Percentiles rank a stretch among this genome's conserved stretches.
Conservation (phyloP, 2,888 invertebrate genomes). For the Ophioninae sp. region DNA sequence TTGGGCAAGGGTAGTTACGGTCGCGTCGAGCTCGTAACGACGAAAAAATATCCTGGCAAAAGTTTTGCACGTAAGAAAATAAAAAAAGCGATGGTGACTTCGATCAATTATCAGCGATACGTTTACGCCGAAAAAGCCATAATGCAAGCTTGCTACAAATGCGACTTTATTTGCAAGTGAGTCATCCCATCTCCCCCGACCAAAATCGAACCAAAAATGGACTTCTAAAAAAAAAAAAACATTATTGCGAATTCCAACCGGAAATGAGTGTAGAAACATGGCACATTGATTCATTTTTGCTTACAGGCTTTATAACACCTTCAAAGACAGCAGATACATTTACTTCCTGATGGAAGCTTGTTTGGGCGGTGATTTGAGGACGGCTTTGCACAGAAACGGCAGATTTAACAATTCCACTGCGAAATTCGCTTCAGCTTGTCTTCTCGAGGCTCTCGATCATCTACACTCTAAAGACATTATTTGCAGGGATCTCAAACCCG, state of each 20-base stretch:
- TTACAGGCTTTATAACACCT: constrained; percentile 91
- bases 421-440: constrained; percentile 93
- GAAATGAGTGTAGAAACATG: neutral
- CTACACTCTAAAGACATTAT: constrained; percentile 92
- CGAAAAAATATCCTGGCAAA: constrained; percentile 71
- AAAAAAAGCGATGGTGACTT: constrained; percentile 84
- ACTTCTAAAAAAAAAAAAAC: constrained; percentile 14
- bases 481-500: constrained; percentile 95
- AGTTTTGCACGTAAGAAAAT: constrained; percentile 86
- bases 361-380: constrained; percentile 96
- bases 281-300: constrained; percentile 48
- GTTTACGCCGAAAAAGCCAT: constrained; percentile 86
- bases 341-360: constrained; percentile 97
- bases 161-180: constrained; percentile 88
- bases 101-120: constrained; percentile 85
- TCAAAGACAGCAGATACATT: constrained; percentile 93
- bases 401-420: constrained; percentile 91
- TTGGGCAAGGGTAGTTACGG: constrained; percentile 96
- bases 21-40: constrained; percentile 87
- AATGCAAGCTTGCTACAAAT: constrained; percentile 84
- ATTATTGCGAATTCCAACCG: neutral
- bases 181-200: constrained; percentile 5
- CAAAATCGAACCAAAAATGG: neutral
- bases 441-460: constrained; percentile 94
- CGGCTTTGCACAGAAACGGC: constrained; percentile 90